Evolutionary conservation across 2,797 vertebrate species (phyloP).

Genomic region (Fistularia tabacaria): DNA sequence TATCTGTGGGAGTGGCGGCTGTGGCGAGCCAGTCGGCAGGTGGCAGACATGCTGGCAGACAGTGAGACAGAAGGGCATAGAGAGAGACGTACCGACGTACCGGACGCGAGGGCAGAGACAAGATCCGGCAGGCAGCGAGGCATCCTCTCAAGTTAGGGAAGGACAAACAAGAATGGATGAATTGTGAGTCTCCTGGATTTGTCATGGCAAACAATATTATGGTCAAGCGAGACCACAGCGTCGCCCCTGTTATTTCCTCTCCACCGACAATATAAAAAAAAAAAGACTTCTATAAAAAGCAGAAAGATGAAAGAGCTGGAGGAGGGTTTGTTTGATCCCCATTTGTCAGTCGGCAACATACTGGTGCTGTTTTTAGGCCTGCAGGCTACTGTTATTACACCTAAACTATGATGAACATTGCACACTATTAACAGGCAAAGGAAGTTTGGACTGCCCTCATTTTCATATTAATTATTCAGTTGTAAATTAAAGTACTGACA

Average conservation of each 20-base stretch:
- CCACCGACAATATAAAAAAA: conserved; percentile 17
- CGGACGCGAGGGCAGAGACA: neutral
- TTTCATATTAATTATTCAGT: no score
- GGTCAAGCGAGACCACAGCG: conserved; percentile 22
- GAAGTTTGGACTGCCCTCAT: no score
- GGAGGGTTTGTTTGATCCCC: no score
- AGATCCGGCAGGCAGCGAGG: no score
- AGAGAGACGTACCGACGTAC: conserved; percentile 1
- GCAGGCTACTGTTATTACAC: no score
- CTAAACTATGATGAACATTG: no score
- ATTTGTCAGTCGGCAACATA: no score
- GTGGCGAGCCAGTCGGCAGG: conserved; percentile 31
- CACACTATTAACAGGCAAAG: no score
- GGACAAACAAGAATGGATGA: no score
- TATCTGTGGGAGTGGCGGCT: conserved; percentile 24
- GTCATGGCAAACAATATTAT: conserved; percentile 31
- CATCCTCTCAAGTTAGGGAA: no score
- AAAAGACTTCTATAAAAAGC: conserved; percentile 3
- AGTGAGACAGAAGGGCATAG: conserved; percentile 4
- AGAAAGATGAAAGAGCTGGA: conserved; percentile 1
- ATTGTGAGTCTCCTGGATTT: conserved; percentile 5
- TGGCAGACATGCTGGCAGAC: conserved; percentile 13
- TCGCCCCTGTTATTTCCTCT: conserved; percentile 39
- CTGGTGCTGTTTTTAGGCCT: no score
- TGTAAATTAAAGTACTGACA: no score